A percentile compares a stretch with the other conserved stretches of the same genome.
Conservation (phyloP, 2,888 invertebrate species). For the Heliconius sara region DNA sequence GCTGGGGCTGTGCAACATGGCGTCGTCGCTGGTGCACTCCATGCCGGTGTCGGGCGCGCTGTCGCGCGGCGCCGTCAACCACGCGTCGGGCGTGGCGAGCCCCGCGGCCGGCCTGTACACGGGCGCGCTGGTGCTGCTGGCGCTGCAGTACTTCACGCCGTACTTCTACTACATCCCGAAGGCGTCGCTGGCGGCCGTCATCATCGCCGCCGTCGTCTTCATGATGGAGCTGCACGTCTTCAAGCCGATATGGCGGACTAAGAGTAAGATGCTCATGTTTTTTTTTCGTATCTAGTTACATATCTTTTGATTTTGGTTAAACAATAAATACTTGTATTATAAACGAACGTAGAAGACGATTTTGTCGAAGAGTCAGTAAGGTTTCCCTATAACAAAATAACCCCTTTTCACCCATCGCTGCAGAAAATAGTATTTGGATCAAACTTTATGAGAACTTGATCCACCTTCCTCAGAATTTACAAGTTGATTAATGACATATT, state of each 20-base stretch:
- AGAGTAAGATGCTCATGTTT: constrained; percentile 82
- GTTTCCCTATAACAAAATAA: too few species aligned
- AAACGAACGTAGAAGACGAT: too few species aligned
- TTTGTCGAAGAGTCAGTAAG: too few species aligned
- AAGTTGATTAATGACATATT: too few species aligned
- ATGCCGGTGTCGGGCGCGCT: constrained; percentile 96
- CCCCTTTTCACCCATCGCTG: too few species aligned
- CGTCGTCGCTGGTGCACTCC: constrained; percentile 93
- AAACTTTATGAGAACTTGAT: too few species aligned
- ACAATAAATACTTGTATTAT: too few species aligned
- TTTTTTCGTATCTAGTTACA: not conserved
- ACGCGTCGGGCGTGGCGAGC: constrained; percentile 95
- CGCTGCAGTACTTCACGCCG: constrained; percentile 89
- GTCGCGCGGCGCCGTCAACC: constrained; percentile 95
- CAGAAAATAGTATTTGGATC: too few species aligned
- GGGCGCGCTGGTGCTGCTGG: constrained; percentile 82
- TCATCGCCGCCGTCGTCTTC: constrained; percentile 93
- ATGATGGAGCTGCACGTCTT: constrained; percentile 93
- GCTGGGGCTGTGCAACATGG: constrained; percentile 92
- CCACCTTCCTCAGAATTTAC: too few species aligned
- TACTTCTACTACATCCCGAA: constrained; percentile 92
- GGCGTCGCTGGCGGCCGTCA: constrained; percentile 91
- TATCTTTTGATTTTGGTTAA: not conserved
- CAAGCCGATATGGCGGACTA: constrained; percentile 91
- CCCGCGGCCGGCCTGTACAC: constrained; percentile 94